Evolutionary conservation across 2,888 invertebrate genomes (phyloP).

Genomic region (Chymomyza caudatula): DNA sequence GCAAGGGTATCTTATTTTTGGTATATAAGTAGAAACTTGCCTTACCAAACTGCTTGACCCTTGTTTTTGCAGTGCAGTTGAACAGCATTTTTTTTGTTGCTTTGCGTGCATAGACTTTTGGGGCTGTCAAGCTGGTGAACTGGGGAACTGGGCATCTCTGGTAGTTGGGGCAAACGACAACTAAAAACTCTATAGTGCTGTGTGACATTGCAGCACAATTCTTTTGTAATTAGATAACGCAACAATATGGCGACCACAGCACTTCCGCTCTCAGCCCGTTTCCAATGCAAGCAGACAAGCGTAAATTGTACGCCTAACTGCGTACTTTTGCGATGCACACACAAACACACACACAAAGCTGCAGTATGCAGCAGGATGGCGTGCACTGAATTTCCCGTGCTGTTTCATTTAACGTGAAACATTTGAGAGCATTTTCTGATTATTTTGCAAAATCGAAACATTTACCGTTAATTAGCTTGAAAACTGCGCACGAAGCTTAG

Average conservation of each 20-base stretch:
- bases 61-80: slow-evolving; percentile 35
- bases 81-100: slow-evolving; percentile 49
- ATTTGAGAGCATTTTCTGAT: slow-evolving; percentile 63
- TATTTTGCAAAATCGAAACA: slow-evolving; percentile 67
- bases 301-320: slow-evolving; percentile 12
- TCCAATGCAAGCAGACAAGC: background rate
- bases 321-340: slow-evolving; percentile 13
- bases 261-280: slow-evolving; percentile 43
- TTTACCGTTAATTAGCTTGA: slow-evolving; percentile 58
- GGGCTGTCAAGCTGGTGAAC: background rate
- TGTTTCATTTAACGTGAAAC: slow-evolving; percentile 57
- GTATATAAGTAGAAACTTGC: no score
- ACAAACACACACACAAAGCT: no score
- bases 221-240: slow-evolving; percentile 72
- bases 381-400: slow-evolving; percentile 35
- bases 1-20: no score
- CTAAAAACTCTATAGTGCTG: background rate
- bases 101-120: background rate
- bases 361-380: background rate
- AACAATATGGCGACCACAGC: slow-evolving; percentile 60
- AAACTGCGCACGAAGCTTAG: background rate
- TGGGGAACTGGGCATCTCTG: background rate
- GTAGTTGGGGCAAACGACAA: background rate
- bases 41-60: background rate
- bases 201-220: slow-evolving; percentile 55